phyloP scores from a whole-genome alignment of 2,888 invertebrate species.

The Cephus rjabovi region DNA sequence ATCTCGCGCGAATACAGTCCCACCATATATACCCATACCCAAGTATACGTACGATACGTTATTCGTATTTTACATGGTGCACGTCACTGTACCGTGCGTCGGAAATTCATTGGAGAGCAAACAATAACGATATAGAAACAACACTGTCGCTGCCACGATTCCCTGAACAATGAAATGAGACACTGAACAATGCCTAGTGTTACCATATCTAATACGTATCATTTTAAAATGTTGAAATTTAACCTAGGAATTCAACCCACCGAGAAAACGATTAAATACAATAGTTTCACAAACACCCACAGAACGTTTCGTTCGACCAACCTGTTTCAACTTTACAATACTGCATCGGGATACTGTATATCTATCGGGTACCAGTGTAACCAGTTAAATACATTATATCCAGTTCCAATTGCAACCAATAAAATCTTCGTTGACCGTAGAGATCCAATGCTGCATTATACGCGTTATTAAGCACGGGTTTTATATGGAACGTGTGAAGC shows the following conservation, averaged over 20 bases:
- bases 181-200: background rate
- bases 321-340: background rate
- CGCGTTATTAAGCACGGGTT: background rate
- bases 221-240: background rate
- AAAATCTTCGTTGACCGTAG: background rate
- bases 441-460: background rate
- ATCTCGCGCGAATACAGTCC: background rate
- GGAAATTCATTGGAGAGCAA: background rate
- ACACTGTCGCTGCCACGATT: background rate
- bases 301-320: background rate
- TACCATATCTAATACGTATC: background rate
- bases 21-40: background rate
- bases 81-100: background rate
- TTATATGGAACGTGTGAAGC: background rate
- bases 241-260: background rate
- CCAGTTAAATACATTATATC: background rate
- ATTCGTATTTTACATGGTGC: background rate
- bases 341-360: background rate
- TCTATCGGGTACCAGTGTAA: background rate
- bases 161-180: background rate
- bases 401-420: background rate
- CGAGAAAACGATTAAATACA: background rate
- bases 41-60: background rate
- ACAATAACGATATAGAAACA: background rate
- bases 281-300: background rate